Percentiles rank a stretch among this genome's conserved stretches.
Evolutionary conservation across 2,113 vertebrate species (phyloP).

Genomic region (Hemibagrus wyckioides): DNA sequence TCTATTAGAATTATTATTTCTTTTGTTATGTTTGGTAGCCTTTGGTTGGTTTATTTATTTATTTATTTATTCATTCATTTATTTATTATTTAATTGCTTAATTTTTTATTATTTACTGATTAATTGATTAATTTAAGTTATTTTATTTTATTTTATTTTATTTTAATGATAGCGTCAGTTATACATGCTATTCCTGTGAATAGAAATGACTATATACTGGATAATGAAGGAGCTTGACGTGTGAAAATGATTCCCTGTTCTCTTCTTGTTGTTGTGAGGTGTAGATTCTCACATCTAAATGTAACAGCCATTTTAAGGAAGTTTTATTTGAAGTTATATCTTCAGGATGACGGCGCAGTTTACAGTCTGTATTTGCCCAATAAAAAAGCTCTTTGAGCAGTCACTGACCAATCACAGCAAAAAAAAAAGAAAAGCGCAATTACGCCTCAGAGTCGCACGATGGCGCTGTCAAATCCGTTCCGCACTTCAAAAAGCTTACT

Average conservation of each 20-base stretch:
- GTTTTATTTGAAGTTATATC: background rate
- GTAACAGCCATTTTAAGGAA: background rate
- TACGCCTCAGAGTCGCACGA: constrained; percentile 45
- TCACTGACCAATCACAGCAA: constrained; percentile 18
- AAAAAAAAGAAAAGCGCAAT: background rate
- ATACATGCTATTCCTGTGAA: background rate
- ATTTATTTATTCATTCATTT: background rate
- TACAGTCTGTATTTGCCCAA: background rate
- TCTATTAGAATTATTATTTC: background rate
- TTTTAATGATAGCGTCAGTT: too few relatives aligned
- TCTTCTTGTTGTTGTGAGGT: background rate
- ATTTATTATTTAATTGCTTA: too few relatives aligned
- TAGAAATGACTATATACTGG: background rate
- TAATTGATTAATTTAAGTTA: too few relatives aligned
- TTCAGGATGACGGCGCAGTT: background rate
- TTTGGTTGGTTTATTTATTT: background rate
- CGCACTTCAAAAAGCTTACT: constrained; percentile 43
- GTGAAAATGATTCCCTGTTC: background rate
- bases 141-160: too few relatives aligned
- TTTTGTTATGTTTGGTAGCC: background rate
- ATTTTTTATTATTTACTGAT: too few relatives aligned
- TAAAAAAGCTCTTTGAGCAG: background rate
- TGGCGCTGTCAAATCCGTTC: constrained; percentile 67
- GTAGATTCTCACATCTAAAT: background rate
- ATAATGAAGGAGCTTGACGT: background rate